A percentile compares a stretch with the other conserved stretches of the same genome.
phyloP scores from a whole-genome alignment of 2,113 vertebrate species.

The Cyanoramphus novaezelandiae region DNA sequence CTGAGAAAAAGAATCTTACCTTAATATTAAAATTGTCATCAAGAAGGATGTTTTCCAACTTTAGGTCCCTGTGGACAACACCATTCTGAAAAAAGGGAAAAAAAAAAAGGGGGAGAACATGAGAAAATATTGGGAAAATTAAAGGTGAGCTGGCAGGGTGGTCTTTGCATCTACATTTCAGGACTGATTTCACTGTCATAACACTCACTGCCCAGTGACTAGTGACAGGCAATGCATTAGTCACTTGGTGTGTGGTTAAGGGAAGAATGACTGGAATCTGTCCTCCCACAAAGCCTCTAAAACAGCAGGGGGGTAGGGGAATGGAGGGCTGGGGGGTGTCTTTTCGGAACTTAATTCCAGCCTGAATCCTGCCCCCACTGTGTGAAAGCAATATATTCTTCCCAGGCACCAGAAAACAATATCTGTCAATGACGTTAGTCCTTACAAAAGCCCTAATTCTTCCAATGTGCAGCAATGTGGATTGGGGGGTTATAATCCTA shows the following conservation, averaged over 20 bases:
- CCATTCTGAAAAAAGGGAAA: conserved; percentile 84
- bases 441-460: conserved; percentile 42
- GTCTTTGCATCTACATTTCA: conserved; percentile 63
- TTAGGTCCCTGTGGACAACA: conserved; percentile 96
- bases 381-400: conserved; percentile 62
- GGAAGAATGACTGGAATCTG: conserved; percentile 81
- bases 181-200: conserved; percentile 57
- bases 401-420: conserved; percentile 52
- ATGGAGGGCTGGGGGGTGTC: conserved; percentile 38
- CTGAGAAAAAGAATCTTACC: conserved; percentile 75
- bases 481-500: not conserved
- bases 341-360: conserved; percentile 66
- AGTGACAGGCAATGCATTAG: conserved; percentile 71
- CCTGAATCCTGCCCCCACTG: conserved; percentile 38
- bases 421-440: conserved; percentile 58
- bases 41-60: conserved; percentile 98
- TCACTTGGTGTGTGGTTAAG: conserved; percentile 77
- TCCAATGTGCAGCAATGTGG: not conserved
- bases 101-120: not conserved
- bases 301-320: conserved; percentile 40
- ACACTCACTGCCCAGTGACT: conserved; percentile 57
- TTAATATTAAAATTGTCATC: conserved; percentile 99
- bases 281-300: conserved; percentile 74
- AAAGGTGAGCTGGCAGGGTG: conserved; percentile 63
- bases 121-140: conserved; percentile 25